Conservation (phyloP, 2,888 invertebrate genomes). For the Notodromas monacha region DNA sequence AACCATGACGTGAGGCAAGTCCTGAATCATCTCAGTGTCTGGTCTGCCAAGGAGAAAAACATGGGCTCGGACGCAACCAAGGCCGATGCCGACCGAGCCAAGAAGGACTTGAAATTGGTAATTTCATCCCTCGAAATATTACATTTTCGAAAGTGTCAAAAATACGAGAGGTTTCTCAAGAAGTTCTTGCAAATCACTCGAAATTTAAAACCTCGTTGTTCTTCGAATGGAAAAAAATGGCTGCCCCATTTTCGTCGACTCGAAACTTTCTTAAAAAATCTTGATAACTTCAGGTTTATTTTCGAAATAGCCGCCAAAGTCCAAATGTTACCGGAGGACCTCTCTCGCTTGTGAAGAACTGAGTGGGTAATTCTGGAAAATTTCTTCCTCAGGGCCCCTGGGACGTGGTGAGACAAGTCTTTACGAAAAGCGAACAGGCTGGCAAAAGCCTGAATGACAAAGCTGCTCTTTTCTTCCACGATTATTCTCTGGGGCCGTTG, state of each 20-base stretch:
- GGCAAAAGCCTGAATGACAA: conserved; percentile 44
- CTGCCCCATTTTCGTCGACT: no score
- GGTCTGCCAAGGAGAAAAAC: conserved; percentile 24
- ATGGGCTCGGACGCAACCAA: conserved; percentile 22
- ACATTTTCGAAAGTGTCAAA: no score
- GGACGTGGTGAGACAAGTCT: conserved; percentile 66
- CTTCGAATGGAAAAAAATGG: no score
- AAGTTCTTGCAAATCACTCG: no score
- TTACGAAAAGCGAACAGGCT: conserved; percentile 41
- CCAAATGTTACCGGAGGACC: background rate
- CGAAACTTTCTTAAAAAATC: no score
- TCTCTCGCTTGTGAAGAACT: no score
- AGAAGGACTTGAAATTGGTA: conserved; percentile 54
- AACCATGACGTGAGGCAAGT: conserved; percentile 80
- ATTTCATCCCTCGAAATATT: conserved; percentile 11
- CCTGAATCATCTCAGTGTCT: conserved; percentile 55
- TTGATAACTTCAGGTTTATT: no score
- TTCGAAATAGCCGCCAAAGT: conserved; percentile 5
- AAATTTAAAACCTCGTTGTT: no score
- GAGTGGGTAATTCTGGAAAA: no score
- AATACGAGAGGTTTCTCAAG: no score
- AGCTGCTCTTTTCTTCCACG: conserved; percentile 71
- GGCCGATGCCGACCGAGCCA: conserved; percentile 23
- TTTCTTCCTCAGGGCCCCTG: conserved; percentile 39
- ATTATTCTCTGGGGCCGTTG: conserved; percentile 76